A percentile compares a stretch with the other conserved stretches of the same genome.
Evolutionary conservation across 2,888 invertebrate genomes (phyloP).

Genomic region (Ctenicera cuprea): DNA sequence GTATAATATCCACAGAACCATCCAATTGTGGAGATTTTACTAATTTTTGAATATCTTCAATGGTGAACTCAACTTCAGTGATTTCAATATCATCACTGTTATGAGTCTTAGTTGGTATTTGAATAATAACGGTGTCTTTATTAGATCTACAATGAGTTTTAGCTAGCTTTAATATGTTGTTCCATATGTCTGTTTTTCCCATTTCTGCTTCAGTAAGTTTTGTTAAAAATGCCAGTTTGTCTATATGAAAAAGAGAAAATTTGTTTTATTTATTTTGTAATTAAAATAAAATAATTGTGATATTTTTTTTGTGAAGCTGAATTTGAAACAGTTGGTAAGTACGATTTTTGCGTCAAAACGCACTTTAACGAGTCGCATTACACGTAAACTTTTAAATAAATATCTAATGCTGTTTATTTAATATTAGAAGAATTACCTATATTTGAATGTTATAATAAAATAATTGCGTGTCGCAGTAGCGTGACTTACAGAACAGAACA

Average conservation of each 20-base stretch:
- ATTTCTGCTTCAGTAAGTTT: slow-evolving; percentile 65
- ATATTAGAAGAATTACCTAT: no score
- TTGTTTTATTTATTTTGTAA: not conserved
- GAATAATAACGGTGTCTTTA: slow-evolving; percentile 68
- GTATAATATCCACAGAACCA: slow-evolving; percentile 12
- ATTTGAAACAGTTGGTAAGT: no score
- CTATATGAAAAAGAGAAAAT: slow-evolving; percentile 55
- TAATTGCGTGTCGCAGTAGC: no score
- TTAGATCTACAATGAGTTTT: slow-evolving; percentile 66
- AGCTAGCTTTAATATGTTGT: slow-evolving; percentile 68
- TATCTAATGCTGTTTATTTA: no score
- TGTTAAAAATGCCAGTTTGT: slow-evolving; percentile 66
- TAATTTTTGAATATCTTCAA: slow-evolving; percentile 66
- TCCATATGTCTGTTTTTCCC: slow-evolving; percentile 66
- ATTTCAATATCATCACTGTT: slow-evolving; percentile 58
- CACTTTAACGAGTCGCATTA: no score
- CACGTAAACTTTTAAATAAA: no score
- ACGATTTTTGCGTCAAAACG: no score
- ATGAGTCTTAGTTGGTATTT: slow-evolving; percentile 63
- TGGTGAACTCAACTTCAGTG: slow-evolving; percentile 65
- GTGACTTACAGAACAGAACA: no score
- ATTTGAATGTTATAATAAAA: no score
- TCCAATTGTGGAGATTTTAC: slow-evolving; percentile 38
- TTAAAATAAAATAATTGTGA: not conserved
- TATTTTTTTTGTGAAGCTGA: no score